These are phyloP conservation scores for Rhincodon typus DNA, from an alignment of 2,797 vertebrate species.

Conservation along the genomic window DNA sequence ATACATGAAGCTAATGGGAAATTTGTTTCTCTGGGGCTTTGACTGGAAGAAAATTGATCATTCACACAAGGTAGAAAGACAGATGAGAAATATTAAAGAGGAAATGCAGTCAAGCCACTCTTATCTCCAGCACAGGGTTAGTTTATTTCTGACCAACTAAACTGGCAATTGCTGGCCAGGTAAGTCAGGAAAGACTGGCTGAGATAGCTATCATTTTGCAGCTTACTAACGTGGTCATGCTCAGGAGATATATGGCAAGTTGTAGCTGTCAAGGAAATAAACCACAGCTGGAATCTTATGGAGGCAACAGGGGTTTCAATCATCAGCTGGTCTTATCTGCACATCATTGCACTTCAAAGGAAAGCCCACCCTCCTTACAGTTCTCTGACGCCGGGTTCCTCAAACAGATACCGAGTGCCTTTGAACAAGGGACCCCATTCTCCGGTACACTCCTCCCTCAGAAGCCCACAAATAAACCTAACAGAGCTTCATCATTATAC, in stretches of 20 bases:
- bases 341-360: too few relatives aligned
- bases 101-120: neutral
- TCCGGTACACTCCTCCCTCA: too few relatives aligned
- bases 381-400: too few relatives aligned
- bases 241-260: neutral
- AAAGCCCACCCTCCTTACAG: too few relatives aligned
- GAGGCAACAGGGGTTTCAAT: too few relatives aligned
- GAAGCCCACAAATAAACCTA: too few relatives aligned
- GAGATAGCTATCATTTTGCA: neutral
- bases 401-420: too few relatives aligned
- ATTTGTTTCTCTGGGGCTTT: neutral
- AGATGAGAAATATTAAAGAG: neutral
- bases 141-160: neutral
- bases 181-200: neutral
- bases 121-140: neutral
- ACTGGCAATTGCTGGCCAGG: neutral
- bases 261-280: neutral
- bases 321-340: too few relatives aligned
- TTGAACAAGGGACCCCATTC: too few relatives aligned
- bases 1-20: neutral
- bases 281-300: neutral
- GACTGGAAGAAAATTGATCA: neutral
- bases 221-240: neutral
- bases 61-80: neutral
- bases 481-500: too few relatives aligned